Evolutionary conservation across 2,888 invertebrate species (phyloP), one percentile per base, ranked within the genome.

Genomic region (Pachycephus smyrnensis): DNA sequence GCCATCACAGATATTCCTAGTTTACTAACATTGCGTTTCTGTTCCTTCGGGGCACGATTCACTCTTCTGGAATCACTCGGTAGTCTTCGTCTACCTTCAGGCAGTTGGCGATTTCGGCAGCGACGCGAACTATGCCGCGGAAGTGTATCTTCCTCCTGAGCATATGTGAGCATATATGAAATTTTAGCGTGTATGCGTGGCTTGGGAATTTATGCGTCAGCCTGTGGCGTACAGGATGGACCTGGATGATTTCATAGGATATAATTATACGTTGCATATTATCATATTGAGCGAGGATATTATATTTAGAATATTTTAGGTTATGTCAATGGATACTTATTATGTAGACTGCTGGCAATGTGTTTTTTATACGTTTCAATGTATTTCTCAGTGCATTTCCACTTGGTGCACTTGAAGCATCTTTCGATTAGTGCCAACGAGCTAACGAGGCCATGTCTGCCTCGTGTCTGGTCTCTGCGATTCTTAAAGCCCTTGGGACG

Each of bases 71-170:
- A 55, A 55, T 6, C 9, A 55, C 55, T 55, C 55, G 55, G 55
- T 9, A 23, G 23, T 23, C 23, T 6, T 9, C 84, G 83, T 84
- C 84, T 82, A 85, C 85, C 85, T 87, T 84, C 82, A 78, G 71
- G 82, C 82, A 79, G 80, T 71, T 9, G 30, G 78, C 87, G 86
- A 88, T 88, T 88, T 88, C 84, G 84, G 86, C 85, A 73, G 79
- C 76, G 77, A 82, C 77, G 80, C 75, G 71, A 78, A 78, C 77
- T 77, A 81, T 81, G 82, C 75, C 75, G 79, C 74, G 75, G 75
- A 77, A 77, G 75, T 55, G 55, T 55, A 23, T 55, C 9, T 55
- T 23, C 55, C 55, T 55, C 9, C 15, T 0, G 23, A 9, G 55
- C 55, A 9, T 23, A 40, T 15, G 40, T 40, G 40, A 6, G 40